Percentiles rank a stretch among this genome's conserved stretches.
These are phyloP conservation scores for Zaprionus camerounensis DNA, from an alignment of 1,140 invertebrate genomes.

Conservation along the genomic window DNA sequence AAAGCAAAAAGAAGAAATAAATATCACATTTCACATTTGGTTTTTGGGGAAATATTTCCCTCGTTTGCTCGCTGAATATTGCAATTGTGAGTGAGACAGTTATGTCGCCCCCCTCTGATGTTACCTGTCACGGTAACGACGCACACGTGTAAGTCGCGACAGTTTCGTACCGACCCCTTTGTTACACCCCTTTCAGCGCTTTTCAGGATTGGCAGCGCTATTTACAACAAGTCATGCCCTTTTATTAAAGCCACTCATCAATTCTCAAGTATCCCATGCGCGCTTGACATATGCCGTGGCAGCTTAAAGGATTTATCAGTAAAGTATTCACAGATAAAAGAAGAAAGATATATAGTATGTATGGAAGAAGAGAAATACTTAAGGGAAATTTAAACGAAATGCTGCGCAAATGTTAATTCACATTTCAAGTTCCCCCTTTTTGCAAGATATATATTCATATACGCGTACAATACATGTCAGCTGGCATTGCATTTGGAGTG, in stretches of 20 bases:
- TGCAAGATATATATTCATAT: background rate
- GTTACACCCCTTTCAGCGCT: constrained; percentile 9
- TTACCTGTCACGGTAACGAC: constrained; percentile 53
- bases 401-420: background rate
- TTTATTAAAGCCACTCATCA: constrained; percentile 79
- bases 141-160: constrained; percentile 28
- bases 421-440: background rate
- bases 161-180: background rate
- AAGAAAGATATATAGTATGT: constrained; percentile 22
- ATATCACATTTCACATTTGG: constrained; percentile 52
- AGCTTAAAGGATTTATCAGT: constrained; percentile 75
- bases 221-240: constrained; percentile 76
- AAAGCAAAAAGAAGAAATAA: background rate
- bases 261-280: constrained; percentile 59
- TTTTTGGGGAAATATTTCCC: constrained; percentile 8
- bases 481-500: constrained; percentile 52
- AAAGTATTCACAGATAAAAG: constrained; percentile 34
- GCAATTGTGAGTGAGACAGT: constrained; percentile 33
- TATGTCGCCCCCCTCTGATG: constrained; percentile 24
- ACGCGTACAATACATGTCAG: constrained; percentile 61
- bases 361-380: background rate
- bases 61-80: constrained; percentile 17
- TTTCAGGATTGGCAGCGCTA: constrained; percentile 54
- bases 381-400: background rate
- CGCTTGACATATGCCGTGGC: constrained; percentile 65